phyloP scores from a whole-genome alignment of 2,113 vertebrate species.

The Coracopsis vasa region DNA sequence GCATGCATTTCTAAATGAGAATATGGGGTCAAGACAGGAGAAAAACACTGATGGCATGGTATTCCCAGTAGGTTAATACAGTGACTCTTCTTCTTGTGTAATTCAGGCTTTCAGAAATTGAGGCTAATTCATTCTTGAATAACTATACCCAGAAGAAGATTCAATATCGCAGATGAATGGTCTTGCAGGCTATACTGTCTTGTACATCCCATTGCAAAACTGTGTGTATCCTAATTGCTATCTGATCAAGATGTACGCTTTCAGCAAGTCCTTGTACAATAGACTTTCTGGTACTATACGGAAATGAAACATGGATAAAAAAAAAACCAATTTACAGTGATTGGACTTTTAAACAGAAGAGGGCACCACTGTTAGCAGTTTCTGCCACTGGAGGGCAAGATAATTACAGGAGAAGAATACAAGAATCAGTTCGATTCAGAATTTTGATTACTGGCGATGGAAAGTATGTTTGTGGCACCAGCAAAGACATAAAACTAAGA shows the following conservation, averaged over 20 bases:
- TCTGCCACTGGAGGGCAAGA: not conserved
- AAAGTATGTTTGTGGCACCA: not conserved
- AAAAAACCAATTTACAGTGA: not conserved
- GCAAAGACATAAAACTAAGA: not conserved
- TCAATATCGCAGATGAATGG: not conserved
- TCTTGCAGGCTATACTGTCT: not conserved
- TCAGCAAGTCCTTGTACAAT: not conserved
- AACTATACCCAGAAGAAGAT: not conserved
- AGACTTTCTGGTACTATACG: not conserved
- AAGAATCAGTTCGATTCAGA: not conserved
- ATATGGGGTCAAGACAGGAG: not conserved
- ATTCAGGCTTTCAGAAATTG: not conserved
- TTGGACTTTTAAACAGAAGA: not conserved
- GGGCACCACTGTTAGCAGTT: not conserved
- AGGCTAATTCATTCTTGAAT: not conserved
- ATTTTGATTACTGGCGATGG: not conserved
- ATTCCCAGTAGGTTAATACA: not conserved
- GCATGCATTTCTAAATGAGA: not conserved
- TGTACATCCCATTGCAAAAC: not conserved
- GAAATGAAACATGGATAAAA: not conserved
- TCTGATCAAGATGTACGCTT: not conserved
- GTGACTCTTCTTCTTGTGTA: not conserved
- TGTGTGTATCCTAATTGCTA: not conserved
- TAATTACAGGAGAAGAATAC: not conserved
- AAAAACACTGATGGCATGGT: not conserved